Evolutionary conservation across 2,888 invertebrate species (phyloP), one percentile per base, ranked within the genome.

Genomic region (Spisula solida): DNA sequence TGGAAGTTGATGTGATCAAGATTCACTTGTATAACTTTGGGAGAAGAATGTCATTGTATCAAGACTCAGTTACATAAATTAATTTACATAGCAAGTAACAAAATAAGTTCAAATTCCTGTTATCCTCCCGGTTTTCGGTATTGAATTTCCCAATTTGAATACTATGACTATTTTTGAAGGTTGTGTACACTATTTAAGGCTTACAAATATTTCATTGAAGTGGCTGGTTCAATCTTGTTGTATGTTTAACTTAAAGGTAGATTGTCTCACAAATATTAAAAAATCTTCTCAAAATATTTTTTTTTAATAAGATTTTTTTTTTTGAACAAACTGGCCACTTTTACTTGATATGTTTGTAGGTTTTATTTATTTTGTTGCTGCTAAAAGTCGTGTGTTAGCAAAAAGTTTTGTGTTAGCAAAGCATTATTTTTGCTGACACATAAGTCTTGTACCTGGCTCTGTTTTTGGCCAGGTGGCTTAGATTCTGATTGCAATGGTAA

Each of bases 331-430:
- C 41, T 41, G 41, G 25, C 60, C 60, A 66, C 60, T 66, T 10
- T 25, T 0, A 2, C 2, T 10, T 66, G 25, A 66, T 6, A 66
- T 66, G 6, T 66, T 66, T 66, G 60, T 66, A 66, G n/a, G 60
- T n/a, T 25, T 66, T 10, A 66, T n/a, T 60, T 55, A 55, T 66
- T 25, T 8, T 66, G n/a, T 66, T 66, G 12, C n/a, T 66, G 60
- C 41, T 41, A 41, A 41, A 41, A 41, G 41, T 66, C 20, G 8
- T 60, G 60, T 60, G n/a, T n/a, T 60, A 5, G 60, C 60, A 60
- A n/a, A 60, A n/a, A 41, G 41, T 66, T 60, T 60, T 60, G 60
- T 60, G n/a, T n/a, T 60, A 5, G 60, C 60, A 60, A n/a, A 60
- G 20, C 6, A 60, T 1, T n/a, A 6, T 8, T n/a, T 60, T 60